Evolutionary conservation across 2,113 vertebrate genomes (phyloP).

Genomic region (Miniopterus natalensis): DNA sequence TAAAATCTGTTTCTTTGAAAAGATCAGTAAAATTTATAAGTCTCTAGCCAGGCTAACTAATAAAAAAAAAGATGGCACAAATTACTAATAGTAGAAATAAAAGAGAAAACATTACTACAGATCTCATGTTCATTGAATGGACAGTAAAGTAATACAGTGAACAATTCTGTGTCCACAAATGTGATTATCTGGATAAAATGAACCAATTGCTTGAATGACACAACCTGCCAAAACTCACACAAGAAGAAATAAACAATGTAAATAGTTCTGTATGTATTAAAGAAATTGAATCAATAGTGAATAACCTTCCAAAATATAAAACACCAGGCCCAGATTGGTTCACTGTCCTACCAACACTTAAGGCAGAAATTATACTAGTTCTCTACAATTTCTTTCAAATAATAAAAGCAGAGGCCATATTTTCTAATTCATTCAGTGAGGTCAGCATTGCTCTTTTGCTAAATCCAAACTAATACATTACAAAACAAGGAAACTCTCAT

Average conservation of each 20-base stretch:
- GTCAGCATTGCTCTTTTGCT: background rate
- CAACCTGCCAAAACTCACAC: too few relatives aligned
- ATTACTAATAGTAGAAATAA: background rate
- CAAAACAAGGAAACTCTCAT: background rate
- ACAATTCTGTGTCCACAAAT: background rate
- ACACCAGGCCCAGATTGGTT: background rate
- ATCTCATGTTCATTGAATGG: background rate
- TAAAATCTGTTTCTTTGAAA: background rate
- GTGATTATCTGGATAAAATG: background rate
- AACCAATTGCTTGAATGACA: too few relatives aligned
- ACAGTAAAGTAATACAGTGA: background rate
- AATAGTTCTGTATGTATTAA: background rate
- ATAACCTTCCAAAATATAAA: background rate
- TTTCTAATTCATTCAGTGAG: background rate
- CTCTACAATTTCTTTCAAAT: background rate
- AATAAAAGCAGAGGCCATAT: background rate
- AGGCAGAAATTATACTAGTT: background rate
- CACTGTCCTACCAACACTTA: background rate
- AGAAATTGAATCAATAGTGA: background rate
- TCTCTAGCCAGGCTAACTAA: background rate
- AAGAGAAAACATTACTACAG: background rate
- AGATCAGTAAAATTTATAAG: background rate
- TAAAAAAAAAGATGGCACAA: background rate
- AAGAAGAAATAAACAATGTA: background rate
- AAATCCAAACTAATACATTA: background rate